Evolutionary conservation across 2,113 vertebrate genomes (phyloP).

Genomic region (Prochilodus magdalenae): DNA sequence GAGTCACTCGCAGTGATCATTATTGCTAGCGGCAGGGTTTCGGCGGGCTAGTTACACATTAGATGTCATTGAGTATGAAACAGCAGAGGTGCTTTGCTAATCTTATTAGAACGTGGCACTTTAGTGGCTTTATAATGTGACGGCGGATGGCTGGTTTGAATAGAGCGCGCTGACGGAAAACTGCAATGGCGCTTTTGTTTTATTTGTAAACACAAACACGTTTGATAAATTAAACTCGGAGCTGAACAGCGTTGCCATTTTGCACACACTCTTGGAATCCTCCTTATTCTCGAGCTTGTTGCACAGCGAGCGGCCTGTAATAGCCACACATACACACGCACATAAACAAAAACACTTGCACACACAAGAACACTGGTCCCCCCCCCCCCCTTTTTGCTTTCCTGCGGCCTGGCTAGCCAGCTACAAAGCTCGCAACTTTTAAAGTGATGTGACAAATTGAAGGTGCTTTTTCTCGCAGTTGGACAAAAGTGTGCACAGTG

Average conservation of each 20-base stretch:
- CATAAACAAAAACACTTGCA: constrained; percentile 62
- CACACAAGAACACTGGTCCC: constrained; percentile 52
- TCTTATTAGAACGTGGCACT: constrained; percentile 44
- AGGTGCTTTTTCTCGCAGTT: constrained; percentile 72
- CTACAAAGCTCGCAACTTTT: constrained; percentile 77
- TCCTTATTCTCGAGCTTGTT: constrained; percentile 20
- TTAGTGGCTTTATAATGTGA: constrained; percentile 22
- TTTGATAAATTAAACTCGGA: constrained; percentile 25
- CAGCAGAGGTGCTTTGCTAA: constrained; percentile 50
- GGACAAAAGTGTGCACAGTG: constrained; percentile 42
- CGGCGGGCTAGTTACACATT: constrained; percentile 49
- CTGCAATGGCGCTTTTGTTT: neutral
- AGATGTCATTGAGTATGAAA: constrained; percentile 51
- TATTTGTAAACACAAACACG: constrained; percentile 26
- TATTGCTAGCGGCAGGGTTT: constrained; percentile 51
- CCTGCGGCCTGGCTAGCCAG: constrained; percentile 68
- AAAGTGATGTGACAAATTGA: constrained; percentile 85
- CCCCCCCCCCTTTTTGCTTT: constrained; percentile 63
- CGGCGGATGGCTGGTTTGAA: constrained; percentile 14
- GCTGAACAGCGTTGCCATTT: neutral
- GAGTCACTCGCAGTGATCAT: constrained; percentile 48
- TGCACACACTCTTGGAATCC: constrained; percentile 16
- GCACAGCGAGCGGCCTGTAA: constrained; percentile 11
- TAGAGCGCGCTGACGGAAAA: constrained; percentile 1
- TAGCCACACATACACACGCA: constrained; percentile 25